phyloP scores from a whole-genome alignment of 2,797 vertebrate species.

The Erethizon dorsatum region DNA sequence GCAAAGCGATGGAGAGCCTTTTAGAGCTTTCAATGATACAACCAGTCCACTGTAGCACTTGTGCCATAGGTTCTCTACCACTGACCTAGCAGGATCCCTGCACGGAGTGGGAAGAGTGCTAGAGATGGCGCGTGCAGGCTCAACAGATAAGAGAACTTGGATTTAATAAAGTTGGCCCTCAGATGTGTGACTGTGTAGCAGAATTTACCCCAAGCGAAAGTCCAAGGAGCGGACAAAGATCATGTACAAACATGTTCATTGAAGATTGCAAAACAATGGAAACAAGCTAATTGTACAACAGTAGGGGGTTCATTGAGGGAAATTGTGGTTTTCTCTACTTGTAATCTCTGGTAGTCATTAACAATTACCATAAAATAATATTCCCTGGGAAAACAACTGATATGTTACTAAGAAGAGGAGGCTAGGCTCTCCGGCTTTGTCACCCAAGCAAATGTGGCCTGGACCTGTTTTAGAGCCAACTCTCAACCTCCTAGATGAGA shows the following conservation, averaged over 20 bases:
- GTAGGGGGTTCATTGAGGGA: background rate
- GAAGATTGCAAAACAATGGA: background rate
- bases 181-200: background rate
- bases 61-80: background rate
- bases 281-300: background rate
- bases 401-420: conserved; percentile 1
- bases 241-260: background rate
- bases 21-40: background rate
- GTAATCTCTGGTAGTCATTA: conserved; percentile 11
- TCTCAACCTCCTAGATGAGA: background rate
- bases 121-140: background rate
- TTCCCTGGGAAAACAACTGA: background rate
- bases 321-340: background rate
- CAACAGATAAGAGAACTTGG: background rate
- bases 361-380: conserved; percentile 4
- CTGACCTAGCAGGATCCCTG: background rate
- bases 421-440: background rate
- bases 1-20: background rate
- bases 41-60: background rate
- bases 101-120: background rate
- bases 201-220: conserved; percentile 20
- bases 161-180: background rate
- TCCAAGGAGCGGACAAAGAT: conserved; percentile 26
- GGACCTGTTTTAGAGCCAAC: background rate
- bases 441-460: background rate